Evolutionary conservation across 2,888 invertebrate species (phyloP).

Genomic region (Scotopteryx bipunctaria): DNA sequence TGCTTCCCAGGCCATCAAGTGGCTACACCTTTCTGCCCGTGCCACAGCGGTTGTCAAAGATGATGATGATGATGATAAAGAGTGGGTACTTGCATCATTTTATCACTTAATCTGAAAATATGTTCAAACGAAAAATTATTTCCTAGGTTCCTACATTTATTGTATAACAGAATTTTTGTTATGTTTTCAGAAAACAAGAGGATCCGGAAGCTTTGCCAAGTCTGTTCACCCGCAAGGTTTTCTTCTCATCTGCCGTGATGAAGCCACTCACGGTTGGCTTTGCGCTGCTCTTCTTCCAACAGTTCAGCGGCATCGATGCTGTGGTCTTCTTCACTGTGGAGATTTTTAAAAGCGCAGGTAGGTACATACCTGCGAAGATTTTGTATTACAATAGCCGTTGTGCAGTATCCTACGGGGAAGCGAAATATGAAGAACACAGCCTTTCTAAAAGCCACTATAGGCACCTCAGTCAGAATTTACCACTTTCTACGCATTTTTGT

Average conservation of each 20-base stretch:
- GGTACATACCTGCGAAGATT: no score
- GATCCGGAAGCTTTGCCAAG: constrained; percentile 51
- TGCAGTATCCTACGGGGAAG: no score
- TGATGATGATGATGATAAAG: constrained; percentile 50
- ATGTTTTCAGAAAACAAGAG: constrained; percentile 54
- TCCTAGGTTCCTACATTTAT: not conserved
- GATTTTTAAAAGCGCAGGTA: constrained; percentile 81
- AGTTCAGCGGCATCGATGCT: constrained; percentile 84
- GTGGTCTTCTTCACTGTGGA: constrained; percentile 84
- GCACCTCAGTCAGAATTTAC: no score
- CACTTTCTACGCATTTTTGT: no score
- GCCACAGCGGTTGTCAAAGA: constrained; percentile 66
- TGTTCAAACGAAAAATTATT: no score
- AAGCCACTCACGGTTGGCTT: constrained; percentile 78
- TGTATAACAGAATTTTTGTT: no score
- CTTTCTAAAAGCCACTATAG: no score
- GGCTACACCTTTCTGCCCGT: constrained; percentile 77
- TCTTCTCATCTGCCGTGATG: constrained; percentile 73
- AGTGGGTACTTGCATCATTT: constrained; percentile 47
- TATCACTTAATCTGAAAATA: no score
- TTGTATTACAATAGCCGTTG: no score
- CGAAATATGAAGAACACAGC: no score
- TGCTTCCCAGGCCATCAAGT: constrained; percentile 74
- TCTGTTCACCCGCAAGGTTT: constrained; percentile 72
- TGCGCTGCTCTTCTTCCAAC: constrained; percentile 81